These are phyloP conservation scores for Lutraria rhynchaena DNA, from an alignment of 1,140 invertebrate species.

Conservation along the genomic window DNA sequence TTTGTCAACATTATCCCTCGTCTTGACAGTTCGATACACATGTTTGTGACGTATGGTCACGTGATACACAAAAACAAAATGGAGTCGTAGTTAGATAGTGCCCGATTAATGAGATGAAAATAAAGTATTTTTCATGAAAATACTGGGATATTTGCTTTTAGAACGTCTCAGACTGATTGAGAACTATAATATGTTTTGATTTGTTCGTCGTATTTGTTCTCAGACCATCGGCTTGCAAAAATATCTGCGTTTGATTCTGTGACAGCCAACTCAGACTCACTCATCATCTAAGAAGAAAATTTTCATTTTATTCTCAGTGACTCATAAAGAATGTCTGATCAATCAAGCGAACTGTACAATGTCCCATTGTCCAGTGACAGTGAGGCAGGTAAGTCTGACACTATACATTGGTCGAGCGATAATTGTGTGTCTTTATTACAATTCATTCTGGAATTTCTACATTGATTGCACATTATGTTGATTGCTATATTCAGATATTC, in stretches of 20 bases:
- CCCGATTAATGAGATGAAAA: constrained; percentile 35
- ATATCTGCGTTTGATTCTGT: too few species aligned
- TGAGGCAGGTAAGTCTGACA: constrained; percentile 68
- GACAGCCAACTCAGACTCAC: constrained; percentile 7
- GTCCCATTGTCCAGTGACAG: constrained; percentile 77
- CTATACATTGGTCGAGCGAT: too few species aligned
- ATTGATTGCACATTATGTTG: too few species aligned
- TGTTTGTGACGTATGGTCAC: constrained; percentile 69
- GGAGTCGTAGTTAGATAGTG: constrained; percentile 52
- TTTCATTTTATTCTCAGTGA: too few species aligned
- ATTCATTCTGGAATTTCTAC: too few species aligned
- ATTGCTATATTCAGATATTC: too few species aligned
- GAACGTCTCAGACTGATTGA: too few species aligned
- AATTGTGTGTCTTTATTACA: too few species aligned
- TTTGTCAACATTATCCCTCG: constrained; percentile 53
- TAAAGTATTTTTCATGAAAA: constrained; percentile 5
- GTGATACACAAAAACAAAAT: constrained; percentile 68
- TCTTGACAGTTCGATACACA: constrained; percentile 46
- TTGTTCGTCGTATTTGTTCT: neutral
- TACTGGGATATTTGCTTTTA: too few species aligned
- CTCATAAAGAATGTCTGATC: constrained; percentile 21
- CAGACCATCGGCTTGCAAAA: too few species aligned
- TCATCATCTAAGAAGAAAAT: neutral
- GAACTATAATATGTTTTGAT: too few species aligned
- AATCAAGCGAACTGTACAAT: constrained; percentile 65